Base-by-base conservation (phyloP, 2,888 invertebrate genomes). In the Diarsia mendica region DNA sequence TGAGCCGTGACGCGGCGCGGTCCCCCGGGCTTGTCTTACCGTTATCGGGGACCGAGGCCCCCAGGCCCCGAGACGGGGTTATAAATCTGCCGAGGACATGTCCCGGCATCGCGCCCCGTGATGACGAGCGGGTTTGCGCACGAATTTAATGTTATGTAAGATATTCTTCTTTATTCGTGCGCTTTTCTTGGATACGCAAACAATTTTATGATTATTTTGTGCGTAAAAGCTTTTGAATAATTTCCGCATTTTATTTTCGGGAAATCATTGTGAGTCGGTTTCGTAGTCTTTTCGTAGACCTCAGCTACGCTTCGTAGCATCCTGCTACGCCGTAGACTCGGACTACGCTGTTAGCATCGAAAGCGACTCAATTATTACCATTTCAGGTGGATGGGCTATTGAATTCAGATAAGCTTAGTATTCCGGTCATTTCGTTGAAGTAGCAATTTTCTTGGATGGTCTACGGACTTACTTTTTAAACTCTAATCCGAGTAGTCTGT, bases 31-130 rank as follows among this genome's bases (percentile, higher is more conserved):
- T 73, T 75, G 83, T 83, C 83, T 87, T 72, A 74, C 77, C 82
- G 86, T 86, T 88, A 88, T 88, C 87, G 83, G 77, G 69, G 67
- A 20, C 64, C 64, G 67, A 65, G 74, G 77, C 58, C 44, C 79
- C 80, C 73, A 46, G 72, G 73, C 74, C 77, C 75, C 39, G 77
- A 71, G 70, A 75, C 46, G 68, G 75, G 82, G 79, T 72, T 74
- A 87, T 88, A 88, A 88, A 87, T 88, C 85, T 86, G 71, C 71
- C 78, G 75, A 67, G 76, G 78, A 79, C 80, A 79, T 75, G 83
- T 73, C 77, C 65, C 67, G 49, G 76, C 80, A 86, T 84, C 76
- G 60, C 65, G 44, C 58, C 66, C 67, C 44, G 67, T 66, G 88
- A 86, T 82, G 88, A 87, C 76, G 76, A 68, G 75, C 68, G 68